A percentile compares a stretch with the other conserved stretches of the same genome.
Evolutionary conservation across 1,140 invertebrate genomes (phyloP).

Genomic region (Drosophila pectinifera): DNA sequence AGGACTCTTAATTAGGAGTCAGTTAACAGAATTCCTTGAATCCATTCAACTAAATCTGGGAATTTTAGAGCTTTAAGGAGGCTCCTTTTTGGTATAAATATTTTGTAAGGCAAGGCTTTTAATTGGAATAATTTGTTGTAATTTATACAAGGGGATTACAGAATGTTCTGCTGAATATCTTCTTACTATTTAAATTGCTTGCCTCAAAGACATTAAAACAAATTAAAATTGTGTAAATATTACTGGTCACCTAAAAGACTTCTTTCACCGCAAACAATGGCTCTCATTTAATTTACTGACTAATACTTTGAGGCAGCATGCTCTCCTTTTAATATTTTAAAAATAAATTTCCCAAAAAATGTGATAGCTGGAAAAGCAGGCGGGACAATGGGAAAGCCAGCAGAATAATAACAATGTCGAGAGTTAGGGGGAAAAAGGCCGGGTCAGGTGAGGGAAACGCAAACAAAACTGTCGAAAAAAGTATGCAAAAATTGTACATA

Average conservation of each 20-base stretch:
- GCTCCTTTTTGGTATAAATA: too few species aligned
- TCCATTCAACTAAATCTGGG: not conserved
- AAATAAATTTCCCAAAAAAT: slow-evolving; percentile 42
- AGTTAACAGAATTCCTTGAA: not conserved
- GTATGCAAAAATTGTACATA: slow-evolving; percentile 69
- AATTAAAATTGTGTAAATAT: too few species aligned
- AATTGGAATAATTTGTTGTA: too few species aligned
- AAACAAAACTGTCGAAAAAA: slow-evolving; percentile 78
- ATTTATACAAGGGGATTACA: too few species aligned
- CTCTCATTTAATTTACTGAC: slow-evolving; percentile 68
- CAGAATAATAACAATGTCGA: slow-evolving; percentile 48
- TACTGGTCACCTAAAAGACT: not conserved
- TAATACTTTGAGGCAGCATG: slow-evolving; percentile 30
- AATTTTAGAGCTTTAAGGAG: not conserved
- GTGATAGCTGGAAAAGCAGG: slow-evolving; percentile 10
- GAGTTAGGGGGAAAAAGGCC: not conserved
- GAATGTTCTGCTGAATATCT: too few species aligned
- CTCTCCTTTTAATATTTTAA: slow-evolving; percentile 70
- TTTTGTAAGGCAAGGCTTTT: too few species aligned
- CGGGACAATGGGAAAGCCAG: slow-evolving; percentile 53
- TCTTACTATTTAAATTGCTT: too few species aligned
- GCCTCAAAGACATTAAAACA: too few species aligned
- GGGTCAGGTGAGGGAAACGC: slow-evolving; percentile 45
- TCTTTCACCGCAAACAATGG: slow-evolving; percentile 49
- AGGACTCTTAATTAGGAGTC: slow-evolving; percentile 13